Evolutionary conservation across 2,888 invertebrate species (phyloP), one percentile per base, ranked within the genome.

Genomic region (Tribolium freemani): DNA sequence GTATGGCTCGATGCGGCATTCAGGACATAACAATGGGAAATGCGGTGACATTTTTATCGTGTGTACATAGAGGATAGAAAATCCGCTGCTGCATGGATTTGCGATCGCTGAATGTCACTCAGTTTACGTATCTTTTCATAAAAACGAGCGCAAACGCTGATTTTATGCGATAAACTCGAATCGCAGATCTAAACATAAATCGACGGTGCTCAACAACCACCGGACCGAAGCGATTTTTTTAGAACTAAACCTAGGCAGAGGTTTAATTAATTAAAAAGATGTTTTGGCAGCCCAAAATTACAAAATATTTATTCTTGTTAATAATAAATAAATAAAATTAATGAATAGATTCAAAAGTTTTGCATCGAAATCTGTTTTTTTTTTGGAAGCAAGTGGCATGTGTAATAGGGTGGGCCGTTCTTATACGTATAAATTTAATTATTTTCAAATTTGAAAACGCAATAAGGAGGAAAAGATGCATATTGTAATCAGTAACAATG

Each of bases 41-140:
- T 83, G 83, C 83, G 83, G 82, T 83, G 83, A 83, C 83, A 83
- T 83, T 83, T 83, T 83, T 83, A 83, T 83, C 83, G 83, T 83
- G 82, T 83, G 82, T 83, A 83, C 83, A 82, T 82, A 83, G 82
- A 81, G 81, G 82, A 83, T 82, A 78, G 81, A 82, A 81, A 82
- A 81, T 81, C 80, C 78, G 80, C 78, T 76, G 38, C 58, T 58
- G 72, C 72, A 72, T 63, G 71, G 71, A 74, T 71, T 74, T 71
- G 71, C 67, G 73, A 70, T 73, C 68, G 73, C 77, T 76, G 78
- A 78, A 79, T 79, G 80, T 80, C 79, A 79, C 77, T 78, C 76
- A 77, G 46, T 70, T 64, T 50, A 56, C 70, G 53, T 70, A 53
- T 71, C 53, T 67, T 66, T 67, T 60, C 61, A 68, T 26, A 45